Base-by-base conservation (phyloP, 2,888 invertebrate genomes). In the Psylliodes chrysocephalus region DNA sequence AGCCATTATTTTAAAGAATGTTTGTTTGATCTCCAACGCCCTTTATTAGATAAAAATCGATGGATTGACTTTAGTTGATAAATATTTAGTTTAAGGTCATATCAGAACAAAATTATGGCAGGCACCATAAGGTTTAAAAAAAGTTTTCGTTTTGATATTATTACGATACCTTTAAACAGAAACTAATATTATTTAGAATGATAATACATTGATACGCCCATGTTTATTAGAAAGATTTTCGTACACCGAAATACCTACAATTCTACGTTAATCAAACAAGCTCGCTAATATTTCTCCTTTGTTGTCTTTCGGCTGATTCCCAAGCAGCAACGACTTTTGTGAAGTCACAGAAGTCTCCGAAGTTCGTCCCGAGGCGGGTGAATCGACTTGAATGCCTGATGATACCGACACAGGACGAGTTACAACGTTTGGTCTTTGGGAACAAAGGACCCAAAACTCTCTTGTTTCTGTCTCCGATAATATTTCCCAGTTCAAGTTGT, bases 301-400 rank as follows among this genome's bases (percentile, higher is more conserved):
- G 54, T 62, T 65, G 54, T 59, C 57, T 65, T 65, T 65, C 57
- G 59, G 44, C 35, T 55, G 54, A 54, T 54, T 61, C 49, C 33
- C 19, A 10, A 42, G 33, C n/a, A n/a, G n/a, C n/a, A n/a, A n/a
- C 12, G 44, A 55, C 57, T 63, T 53, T 59, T 47, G 63, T 53
- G 33, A 46, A 57, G 44, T 63, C 51, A 15, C 33, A 51, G 44
- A 33, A 63, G 51, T 62, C 42, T 18, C 55, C 10, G 42, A 38
- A 38, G 38, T 38, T 38, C 15, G 18, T 42, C 42, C 42, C 42
- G 42, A 42, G 42, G 42, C 42, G 42, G 30, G 55, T 55, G 55
- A 55, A 42, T 54, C 40, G 54, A 54, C 42, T 54, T 54, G 54
- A 54, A 55, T 55, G 55, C 10, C 33, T 55, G 55, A 55, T 46